Base-by-base conservation (phyloP, 2,113 vertebrate genomes). In the Caloenas nicobarica region DNA sequence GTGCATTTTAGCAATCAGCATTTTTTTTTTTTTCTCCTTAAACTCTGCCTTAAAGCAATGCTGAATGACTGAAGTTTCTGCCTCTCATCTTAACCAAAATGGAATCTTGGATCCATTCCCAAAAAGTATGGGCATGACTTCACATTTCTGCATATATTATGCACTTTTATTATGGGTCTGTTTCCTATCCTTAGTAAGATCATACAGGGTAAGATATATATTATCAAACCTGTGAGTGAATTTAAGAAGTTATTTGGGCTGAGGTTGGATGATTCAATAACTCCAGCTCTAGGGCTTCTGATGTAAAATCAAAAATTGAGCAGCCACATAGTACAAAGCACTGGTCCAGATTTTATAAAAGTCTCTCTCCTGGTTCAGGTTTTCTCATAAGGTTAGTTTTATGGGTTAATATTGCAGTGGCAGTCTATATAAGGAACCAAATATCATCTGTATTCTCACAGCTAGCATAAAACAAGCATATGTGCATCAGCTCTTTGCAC, bases 1-100 rank as follows among this genome's bases (percentile, higher is more conserved):
- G 58, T 86, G 87, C 73, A 89, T 93, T 92, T 88, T 78, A 93
- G 93, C 56, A 95, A 93, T 87, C 44, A 81, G 16, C 38, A 82
- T 46, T 86, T 76, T 80, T 25, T 76, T 80, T 25, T 26, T 40
- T 40, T 11, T 24, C 21, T 16, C 26, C 65, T 79, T 92, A 91
- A 93, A 89, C 50, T 74, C 33, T 96, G 40, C 74, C 89, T 94
- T 94, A 84, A 95, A 81, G 92, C 92, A 85, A 57, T 65, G 57
- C 33, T 71, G 54, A 87, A 89, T 76, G 81, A 94, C 90, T 94
- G 68, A 81, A 70, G 16, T 81, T 81, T 90, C 79, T 89, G 64
- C 51, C 50, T 61, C 73, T 88, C 74, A 89, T 92, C 68, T 92
- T 65, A 91, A 91, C 86, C 64, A 92, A 95, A 89, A 87, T 29